Evolutionary conservation across 2,888 invertebrate genomes (phyloP).

Genomic region (Papilio elwesi): DNA sequence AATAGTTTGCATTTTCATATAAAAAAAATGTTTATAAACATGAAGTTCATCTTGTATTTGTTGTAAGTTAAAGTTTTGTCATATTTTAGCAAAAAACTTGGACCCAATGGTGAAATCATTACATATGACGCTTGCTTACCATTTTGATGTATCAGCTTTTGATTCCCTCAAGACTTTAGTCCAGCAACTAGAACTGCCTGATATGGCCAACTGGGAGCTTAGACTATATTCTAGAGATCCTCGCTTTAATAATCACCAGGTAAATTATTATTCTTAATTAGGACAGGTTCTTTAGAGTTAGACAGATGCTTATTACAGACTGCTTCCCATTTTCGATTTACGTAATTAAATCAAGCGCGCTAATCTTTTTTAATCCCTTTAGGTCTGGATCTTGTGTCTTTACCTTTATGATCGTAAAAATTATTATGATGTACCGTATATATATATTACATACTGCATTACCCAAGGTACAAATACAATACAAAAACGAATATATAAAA

Average conservation of each 20-base stretch:
- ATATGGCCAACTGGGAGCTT: slow-evolving; percentile 91
- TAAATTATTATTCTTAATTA: slow-evolving; percentile 40
- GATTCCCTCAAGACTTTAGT: slow-evolving; percentile 89
- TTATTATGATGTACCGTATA: too few relatives aligned
- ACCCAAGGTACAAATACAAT: too few relatives aligned
- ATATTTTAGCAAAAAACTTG: slow-evolving; percentile 85
- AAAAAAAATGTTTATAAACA: slow-evolving; percentile 18
- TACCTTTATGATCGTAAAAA: too few relatives aligned
- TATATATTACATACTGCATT: too few relatives aligned
- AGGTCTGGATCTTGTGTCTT: too few relatives aligned
- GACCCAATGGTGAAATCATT: slow-evolving; percentile 93
- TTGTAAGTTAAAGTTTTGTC: slow-evolving; percentile 73
- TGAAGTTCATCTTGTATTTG: slow-evolving; percentile 46
- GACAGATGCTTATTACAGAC: too few relatives aligned
- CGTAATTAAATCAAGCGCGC: too few relatives aligned
- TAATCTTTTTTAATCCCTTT: too few relatives aligned
- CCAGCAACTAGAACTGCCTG: slow-evolving; percentile 87
- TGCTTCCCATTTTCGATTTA: too few relatives aligned
- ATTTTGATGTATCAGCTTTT: slow-evolving; percentile 90
- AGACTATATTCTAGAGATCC: slow-evolving; percentile 94
- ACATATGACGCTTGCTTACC: slow-evolving; percentile 95
- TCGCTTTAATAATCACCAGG: slow-evolving; percentile 87
- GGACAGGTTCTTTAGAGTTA: too few relatives aligned
- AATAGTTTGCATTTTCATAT: too few relatives aligned
- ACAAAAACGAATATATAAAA: too few relatives aligned